Evolutionary conservation across 1,140 invertebrate genomes (phyloP).

Genomic region (Camponotus pennsylvanicus): DNA sequence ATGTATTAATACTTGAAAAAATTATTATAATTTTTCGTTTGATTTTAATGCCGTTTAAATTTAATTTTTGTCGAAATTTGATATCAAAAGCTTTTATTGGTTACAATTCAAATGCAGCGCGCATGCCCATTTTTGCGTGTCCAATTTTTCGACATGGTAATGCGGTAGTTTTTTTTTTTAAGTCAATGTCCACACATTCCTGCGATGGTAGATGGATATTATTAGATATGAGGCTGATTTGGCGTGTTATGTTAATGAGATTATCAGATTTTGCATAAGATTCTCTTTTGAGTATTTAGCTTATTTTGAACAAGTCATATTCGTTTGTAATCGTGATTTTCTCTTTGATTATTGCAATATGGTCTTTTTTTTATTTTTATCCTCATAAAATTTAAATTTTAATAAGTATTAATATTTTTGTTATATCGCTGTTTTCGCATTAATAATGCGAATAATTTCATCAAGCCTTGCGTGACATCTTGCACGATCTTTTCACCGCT

Average conservation of each 20-base stretch:
- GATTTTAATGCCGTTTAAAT: neutral
- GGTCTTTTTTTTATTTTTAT: neutral
- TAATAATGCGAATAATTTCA: conserved; percentile 33
- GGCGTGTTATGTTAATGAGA: neutral
- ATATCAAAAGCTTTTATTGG: neutral
- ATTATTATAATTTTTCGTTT: neutral
- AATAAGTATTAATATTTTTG: neutral
- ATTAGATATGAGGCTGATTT: neutral
- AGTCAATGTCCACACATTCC: neutral
- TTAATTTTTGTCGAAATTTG: too few relatives aligned
- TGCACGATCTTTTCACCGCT: conserved; percentile 61
- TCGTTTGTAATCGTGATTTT: neutral
- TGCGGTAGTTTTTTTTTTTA: neutral
- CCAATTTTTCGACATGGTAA: neutral
- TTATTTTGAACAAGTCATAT: conserved; percentile 1
- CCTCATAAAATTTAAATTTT: neutral
- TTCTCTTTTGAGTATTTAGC: neutral
- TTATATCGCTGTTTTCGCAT: neutral
- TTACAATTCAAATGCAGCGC: neutral
- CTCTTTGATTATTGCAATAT: neutral
- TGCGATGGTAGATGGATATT: neutral
- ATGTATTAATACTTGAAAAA: neutral
- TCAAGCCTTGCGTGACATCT: conserved; percentile 43
- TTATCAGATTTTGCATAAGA: conserved; percentile 20
- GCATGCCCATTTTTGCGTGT: neutral